A percentile compares a stretch with the other conserved stretches of the same genome.
phyloP scores from a whole-genome alignment of 2,797 vertebrate species.

The Gymnothorax javanicus region DNA sequence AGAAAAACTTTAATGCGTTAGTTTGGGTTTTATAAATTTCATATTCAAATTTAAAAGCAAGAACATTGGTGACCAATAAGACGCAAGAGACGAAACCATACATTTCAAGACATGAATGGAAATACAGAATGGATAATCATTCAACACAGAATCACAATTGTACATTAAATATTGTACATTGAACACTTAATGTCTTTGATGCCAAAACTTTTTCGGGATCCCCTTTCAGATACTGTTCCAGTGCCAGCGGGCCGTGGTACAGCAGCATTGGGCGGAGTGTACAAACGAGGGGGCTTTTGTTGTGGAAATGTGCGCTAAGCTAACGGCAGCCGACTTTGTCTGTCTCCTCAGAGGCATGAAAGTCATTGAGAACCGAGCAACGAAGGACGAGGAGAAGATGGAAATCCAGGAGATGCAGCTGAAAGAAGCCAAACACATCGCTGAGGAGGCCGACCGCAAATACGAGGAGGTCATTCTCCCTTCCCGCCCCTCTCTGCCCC shows the following conservation, averaged over 20 bases:
- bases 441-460: conserved; percentile 95
- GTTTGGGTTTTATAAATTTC: too few species aligned
- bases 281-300: background rate
- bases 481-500: background rate
- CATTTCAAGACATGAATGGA: too few species aligned
- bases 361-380: conserved; percentile 94
- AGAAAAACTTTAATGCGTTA: background rate
- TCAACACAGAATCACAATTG: too few species aligned
- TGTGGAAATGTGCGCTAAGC: background rate
- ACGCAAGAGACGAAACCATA: too few species aligned
- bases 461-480: conserved; percentile 85
- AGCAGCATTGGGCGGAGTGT: background rate
- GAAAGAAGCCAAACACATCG: conserved; percentile 96
- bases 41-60: too few species aligned
- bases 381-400: conserved; percentile 97
- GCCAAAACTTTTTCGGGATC: background rate
- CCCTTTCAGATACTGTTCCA: background rate
- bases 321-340: conserved; percentile 17
- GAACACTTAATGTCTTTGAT: background rate
- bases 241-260: background rate
- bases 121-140: too few species aligned
- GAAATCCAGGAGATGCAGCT: conserved; percentile 98
- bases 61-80: too few species aligned
- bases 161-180: too few species aligned
- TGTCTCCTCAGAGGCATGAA: conserved; percentile 88